Evolutionary conservation across 2,113 vertebrate genomes (phyloP).

Genomic region (Rhodinocichla rosea): DNA sequence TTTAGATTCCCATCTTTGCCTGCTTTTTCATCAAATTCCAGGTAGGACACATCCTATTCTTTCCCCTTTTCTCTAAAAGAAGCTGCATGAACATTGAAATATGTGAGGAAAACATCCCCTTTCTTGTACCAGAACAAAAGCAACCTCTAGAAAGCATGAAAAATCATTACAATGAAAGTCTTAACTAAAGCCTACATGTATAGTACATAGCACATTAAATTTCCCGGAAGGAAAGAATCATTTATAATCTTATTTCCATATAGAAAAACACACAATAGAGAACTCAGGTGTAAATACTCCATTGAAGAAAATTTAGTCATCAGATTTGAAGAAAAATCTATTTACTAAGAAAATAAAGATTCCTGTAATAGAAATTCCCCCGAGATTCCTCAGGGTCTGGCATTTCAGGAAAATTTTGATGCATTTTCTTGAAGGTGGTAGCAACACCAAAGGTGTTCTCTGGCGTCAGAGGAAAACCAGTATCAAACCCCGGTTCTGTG

Average conservation of each 20-base stretch:
- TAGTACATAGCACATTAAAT: neutral
- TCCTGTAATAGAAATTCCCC: neutral
- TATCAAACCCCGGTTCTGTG: neutral
- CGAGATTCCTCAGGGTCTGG: neutral
- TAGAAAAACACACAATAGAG: neutral
- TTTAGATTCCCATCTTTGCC: neutral
- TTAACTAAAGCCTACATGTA: neutral
- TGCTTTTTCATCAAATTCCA: neutral
- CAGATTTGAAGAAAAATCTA: neutral
- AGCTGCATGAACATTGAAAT: neutral
- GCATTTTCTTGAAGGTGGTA: neutral
- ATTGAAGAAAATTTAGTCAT: neutral
- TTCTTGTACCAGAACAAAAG: neutral
- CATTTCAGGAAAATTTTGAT: neutral
- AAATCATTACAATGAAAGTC: neutral
- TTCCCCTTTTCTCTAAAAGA: neutral
- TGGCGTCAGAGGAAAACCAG: neutral
- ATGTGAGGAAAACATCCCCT: neutral
- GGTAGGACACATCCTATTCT: neutral
- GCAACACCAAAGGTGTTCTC: neutral
- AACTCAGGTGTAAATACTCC: neutral
- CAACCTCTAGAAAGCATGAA: neutral
- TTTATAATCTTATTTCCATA: neutral
- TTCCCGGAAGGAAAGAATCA: neutral
- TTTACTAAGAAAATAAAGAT: neutral